A percentile compares a stretch with the other conserved stretches of the same genome.
Evolutionary conservation across 1,140 invertebrate genomes (phyloP).

Genomic region (Eriosoma lanigerum): DNA sequence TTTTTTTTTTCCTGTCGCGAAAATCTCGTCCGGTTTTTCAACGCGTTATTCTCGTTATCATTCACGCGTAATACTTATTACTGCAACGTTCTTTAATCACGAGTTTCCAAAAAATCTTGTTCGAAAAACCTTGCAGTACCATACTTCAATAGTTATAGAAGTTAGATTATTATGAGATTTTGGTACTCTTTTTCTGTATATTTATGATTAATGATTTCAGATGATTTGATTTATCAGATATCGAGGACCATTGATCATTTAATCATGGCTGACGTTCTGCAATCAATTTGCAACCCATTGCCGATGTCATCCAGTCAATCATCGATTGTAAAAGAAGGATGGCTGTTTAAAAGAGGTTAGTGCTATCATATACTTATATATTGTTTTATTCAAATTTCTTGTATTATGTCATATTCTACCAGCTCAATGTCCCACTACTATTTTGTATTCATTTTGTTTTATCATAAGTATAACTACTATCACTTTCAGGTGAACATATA

Average conservation of each 20-base stretch:
- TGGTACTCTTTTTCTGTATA: too few species aligned
- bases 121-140: background rate
- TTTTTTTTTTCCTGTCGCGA: background rate
- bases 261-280: conserved; percentile 47
- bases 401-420: background rate
- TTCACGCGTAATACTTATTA: background rate
- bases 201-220: background rate
- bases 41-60: background rate
- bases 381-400: background rate
- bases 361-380: too few species aligned
- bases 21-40: background rate
- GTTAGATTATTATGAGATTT: too few species aligned
- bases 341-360: conserved; percentile 75
- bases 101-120: background rate
- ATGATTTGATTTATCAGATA: background rate
- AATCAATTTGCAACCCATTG: conserved; percentile 40
- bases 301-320: conserved; percentile 43
- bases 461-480: conserved; percentile 9
- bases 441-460: background rate
- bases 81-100: background rate
- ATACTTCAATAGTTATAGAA: too few species aligned
- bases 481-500: conserved; percentile 76
- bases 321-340: conserved; percentile 74
- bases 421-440: background rate
- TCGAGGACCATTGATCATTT: background rate